Evolutionary conservation across 2,113 vertebrate genomes (phyloP).

Genomic region (Stomatorhinus ivindoensis): DNA sequence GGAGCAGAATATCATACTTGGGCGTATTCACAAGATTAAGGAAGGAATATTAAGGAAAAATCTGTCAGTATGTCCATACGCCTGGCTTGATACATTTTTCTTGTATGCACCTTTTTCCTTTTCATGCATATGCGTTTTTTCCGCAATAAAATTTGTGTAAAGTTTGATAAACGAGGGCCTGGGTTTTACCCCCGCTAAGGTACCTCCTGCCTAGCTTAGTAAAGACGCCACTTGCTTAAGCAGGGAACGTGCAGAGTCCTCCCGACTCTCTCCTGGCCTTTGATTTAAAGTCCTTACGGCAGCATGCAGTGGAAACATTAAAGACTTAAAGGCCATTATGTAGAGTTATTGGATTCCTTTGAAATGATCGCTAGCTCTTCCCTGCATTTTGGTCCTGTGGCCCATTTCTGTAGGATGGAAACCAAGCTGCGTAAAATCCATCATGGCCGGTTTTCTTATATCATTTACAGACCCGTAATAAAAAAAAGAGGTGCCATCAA

Average conservation of each 20-base stretch:
- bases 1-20: background rate
- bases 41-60: background rate
- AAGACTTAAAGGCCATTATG: background rate
- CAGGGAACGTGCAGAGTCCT: background rate
- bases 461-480: background rate
- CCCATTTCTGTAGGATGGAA: background rate
- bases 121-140: background rate
- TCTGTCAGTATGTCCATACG: background rate
- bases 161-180: background rate
- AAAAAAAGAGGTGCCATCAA: background rate
- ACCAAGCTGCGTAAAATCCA: background rate
- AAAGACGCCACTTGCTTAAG: background rate
- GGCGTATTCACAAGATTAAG: background rate
- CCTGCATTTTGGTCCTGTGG: background rate
- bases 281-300: slow-evolving; percentile 1
- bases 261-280: background rate
- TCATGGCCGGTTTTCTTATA: background rate
- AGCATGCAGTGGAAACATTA: background rate
- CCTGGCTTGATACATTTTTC: background rate
- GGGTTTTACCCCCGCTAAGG: background rate
- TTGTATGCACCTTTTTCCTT: background rate
- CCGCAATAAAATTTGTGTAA: background rate
- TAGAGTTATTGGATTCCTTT: slow-evolving; percentile 6
- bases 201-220: background rate
- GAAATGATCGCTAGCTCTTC: background rate